phyloP scores from a whole-genome alignment of 2,888 invertebrate genomes.

The Athrips mouffetella region DNA sequence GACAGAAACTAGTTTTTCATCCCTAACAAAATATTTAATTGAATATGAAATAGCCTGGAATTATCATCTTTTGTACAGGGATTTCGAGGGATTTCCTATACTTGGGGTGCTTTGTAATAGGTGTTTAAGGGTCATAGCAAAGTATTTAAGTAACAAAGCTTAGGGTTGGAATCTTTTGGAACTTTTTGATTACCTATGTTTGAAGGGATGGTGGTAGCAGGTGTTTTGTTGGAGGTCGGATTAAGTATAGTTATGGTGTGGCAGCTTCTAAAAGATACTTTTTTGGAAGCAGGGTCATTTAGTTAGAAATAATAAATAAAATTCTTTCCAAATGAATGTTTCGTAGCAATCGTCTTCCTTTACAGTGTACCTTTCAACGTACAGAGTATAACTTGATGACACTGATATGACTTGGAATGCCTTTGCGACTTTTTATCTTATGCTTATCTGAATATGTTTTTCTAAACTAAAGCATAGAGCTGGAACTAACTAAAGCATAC shows the following conservation, averaged over 20 bases:
- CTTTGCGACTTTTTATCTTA: too few relatives aligned
- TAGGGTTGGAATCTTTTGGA: constrained; percentile 3
- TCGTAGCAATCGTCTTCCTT: too few relatives aligned
- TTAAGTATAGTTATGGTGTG: background rate
- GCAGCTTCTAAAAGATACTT: too few relatives aligned
- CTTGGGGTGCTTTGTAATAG: constrained; percentile 54
- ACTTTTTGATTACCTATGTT: background rate
- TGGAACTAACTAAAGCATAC: too few relatives aligned
- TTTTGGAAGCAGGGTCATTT: too few relatives aligned
- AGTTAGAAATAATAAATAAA: too few relatives aligned
- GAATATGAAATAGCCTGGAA: constrained; percentile 82
- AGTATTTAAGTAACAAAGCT: constrained; percentile 60
- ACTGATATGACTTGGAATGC: too few relatives aligned
- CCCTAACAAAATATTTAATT: constrained; percentile 81
- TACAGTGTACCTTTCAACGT: too few relatives aligned
- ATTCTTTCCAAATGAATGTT: too few relatives aligned
- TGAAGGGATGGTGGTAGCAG: background rate
- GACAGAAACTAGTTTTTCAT: constrained; percentile 70
- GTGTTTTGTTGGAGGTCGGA: background rate
- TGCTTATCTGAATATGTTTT: too few relatives aligned
- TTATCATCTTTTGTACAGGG: constrained; percentile 72
- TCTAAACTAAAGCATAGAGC: too few relatives aligned
- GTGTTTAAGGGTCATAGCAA: constrained; percentile 64
- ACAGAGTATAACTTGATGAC: too few relatives aligned
- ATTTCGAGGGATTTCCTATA: constrained; percentile 61